Conservation (phyloP, 2,113 vertebrate species). For the Cyprinodon variegatus region DNA sequence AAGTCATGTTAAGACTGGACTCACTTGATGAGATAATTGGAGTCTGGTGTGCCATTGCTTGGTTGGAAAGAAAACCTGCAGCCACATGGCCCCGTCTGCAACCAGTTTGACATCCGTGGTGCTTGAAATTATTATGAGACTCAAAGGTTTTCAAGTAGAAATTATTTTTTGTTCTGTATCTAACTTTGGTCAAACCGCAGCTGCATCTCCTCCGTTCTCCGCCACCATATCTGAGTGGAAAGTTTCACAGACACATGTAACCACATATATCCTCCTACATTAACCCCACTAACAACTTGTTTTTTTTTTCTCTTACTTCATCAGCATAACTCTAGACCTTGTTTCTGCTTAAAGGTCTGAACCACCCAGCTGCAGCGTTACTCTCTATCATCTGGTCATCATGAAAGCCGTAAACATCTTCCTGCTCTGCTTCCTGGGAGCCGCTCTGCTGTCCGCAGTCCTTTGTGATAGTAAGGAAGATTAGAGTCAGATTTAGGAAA, state of each 20-base stretch:
- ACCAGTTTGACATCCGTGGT: too few species aligned
- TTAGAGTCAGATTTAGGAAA: fast-evolving
- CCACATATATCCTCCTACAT: constrained; percentile 28
- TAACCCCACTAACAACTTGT: constrained; percentile 1
- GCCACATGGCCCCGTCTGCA: too few species aligned
- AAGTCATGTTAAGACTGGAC: too few species aligned
- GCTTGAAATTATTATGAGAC: too few species aligned
- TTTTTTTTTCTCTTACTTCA: neutral
- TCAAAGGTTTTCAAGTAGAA: too few species aligned
- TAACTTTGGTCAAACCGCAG: constrained; percentile 20
- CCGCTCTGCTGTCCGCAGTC: constrained; percentile 22
- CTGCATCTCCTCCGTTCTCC: constrained; percentile 38
- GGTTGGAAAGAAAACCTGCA: too few species aligned
- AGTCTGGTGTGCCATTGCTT: too few species aligned
- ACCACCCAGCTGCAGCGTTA: neutral
- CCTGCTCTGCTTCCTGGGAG: constrained; percentile 53
- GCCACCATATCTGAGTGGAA: constrained; percentile 34
- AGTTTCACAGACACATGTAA: constrained; percentile 31
- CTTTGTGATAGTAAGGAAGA: constrained; percentile 60
- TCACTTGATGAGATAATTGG: too few species aligned
- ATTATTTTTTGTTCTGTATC: neutral
- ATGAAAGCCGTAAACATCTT: constrained; percentile 41
- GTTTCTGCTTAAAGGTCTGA: neutral
- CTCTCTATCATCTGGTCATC: constrained; percentile 2
- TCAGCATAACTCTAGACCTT: neutral